phyloP scores from a whole-genome alignment of 1,140 invertebrate species.

The Drosophila sechellia region DNA sequence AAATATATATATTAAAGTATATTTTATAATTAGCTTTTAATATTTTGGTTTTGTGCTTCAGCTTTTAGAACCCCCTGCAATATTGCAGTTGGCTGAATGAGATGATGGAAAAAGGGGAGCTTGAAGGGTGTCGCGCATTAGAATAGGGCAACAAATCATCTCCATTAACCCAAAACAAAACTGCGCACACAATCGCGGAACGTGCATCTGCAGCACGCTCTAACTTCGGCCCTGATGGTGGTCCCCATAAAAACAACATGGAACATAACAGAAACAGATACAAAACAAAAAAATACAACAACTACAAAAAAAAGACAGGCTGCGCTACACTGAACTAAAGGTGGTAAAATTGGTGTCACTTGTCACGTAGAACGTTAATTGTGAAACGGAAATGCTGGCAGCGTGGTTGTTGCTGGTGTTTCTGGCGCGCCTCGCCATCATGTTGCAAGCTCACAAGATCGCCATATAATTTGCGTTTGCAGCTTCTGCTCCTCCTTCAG shows the following conservation, averaged over 20 bases:
- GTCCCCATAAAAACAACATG: constrained; percentile 65
- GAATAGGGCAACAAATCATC: constrained; percentile 84
- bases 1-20: neutral
- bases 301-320: constrained; percentile 23
- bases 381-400: constrained; percentile 79
- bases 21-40: neutral
- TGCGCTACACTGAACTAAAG: constrained; percentile 61
- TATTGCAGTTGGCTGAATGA: neutral
- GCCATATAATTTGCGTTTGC: constrained; percentile 73
- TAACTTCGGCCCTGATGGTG: constrained; percentile 74
- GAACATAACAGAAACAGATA: constrained; percentile 53
- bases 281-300: constrained; percentile 30
- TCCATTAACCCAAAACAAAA: constrained; percentile 84
- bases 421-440: constrained; percentile 69
- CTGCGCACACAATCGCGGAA: constrained; percentile 81
- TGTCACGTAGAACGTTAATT: constrained; percentile 84
- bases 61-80: constrained; percentile 9
- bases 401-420: constrained; percentile 31
- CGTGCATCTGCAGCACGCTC: constrained; percentile 81
- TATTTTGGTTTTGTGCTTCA: neutral
- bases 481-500: constrained; percentile 38
- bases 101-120: neutral
- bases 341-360: constrained; percentile 84
- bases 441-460: constrained; percentile 60
- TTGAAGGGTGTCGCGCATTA: constrained; percentile 49